A percentile compares a stretch with the other conserved stretches of the same genome.
Conservation (phyloP, 2,113 vertebrate species). For the Mobula hypostoma region DNA sequence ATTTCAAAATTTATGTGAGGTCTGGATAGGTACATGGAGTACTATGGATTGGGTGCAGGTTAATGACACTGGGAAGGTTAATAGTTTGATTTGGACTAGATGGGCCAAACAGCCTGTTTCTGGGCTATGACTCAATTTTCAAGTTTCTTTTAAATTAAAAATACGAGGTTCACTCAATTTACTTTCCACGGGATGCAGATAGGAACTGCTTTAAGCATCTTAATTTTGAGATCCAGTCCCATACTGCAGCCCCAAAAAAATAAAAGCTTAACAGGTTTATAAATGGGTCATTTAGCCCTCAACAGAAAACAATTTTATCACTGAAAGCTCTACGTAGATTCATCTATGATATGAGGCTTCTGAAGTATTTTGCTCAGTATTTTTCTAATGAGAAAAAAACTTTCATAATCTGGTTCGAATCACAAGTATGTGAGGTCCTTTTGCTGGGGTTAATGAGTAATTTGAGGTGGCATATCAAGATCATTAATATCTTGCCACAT, state of each 20-base stretch:
- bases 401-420: neutral
- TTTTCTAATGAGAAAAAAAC: neutral
- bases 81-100: too few species aligned
- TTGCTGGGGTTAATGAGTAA: neutral
- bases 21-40: too few species aligned
- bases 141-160: neutral
- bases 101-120: too few species aligned
- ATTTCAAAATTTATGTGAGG: too few species aligned
- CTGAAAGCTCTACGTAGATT: neutral
- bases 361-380: neutral
- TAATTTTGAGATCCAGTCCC: too few species aligned
- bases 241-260: neutral
- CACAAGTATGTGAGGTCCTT: neutral
- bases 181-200: neutral
- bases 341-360: neutral
- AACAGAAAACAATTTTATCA: too few species aligned
- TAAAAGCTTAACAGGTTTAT: too few species aligned
- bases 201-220: neutral
- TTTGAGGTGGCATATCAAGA: neutral
- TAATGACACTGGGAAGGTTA: too few species aligned
- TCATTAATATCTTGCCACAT: neutral
- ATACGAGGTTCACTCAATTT: neutral
- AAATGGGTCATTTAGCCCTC: too few species aligned
- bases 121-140: too few species aligned
- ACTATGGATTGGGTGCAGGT: too few species aligned